A percentile compares a stretch with the other conserved stretches of the same genome.
Conservation (phyloP, 1,140 invertebrate genomes). For the Euwallacea fornicatus region DNA sequence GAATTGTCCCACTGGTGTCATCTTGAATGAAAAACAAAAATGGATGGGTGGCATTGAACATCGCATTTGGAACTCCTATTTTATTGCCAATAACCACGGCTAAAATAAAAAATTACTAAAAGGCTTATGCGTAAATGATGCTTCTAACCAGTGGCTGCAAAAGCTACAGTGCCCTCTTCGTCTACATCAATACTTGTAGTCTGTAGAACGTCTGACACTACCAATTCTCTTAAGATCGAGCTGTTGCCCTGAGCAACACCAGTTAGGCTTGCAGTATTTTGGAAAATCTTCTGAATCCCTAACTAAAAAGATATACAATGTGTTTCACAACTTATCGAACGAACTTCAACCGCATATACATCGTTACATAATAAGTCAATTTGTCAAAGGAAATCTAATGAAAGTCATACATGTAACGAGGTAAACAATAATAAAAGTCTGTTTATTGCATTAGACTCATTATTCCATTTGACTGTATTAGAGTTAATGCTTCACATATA, state of each 20-base stretch:
- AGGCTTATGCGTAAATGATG: neutral
- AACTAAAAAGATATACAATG: conserved; percentile 57
- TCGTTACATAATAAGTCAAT: too few relatives aligned
- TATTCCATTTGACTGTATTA: too few relatives aligned
- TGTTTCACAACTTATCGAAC: too few relatives aligned
- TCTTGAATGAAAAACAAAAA: conserved; percentile 83
- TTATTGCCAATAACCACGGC: conserved; percentile 71
- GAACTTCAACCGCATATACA: too few relatives aligned
- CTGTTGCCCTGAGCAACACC: conserved; percentile 61
- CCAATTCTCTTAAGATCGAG: conserved; percentile 55
- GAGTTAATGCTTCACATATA: too few relatives aligned
- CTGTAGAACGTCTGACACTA: conserved; percentile 75
- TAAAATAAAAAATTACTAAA: conserved; percentile 48
- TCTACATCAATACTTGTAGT: conserved; percentile 82
- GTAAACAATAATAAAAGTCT: too few relatives aligned
- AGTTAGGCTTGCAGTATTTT: conserved; percentile 66
- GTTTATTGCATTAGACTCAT: too few relatives aligned
- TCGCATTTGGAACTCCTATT: conserved; percentile 61
- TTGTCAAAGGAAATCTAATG: too few relatives aligned
- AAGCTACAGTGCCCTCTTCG: conserved; percentile 79
- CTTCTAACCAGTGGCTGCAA: conserved; percentile 70
- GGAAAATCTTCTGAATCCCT: conserved; percentile 71
- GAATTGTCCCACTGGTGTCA: conserved; percentile 66
- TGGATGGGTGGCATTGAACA: conserved; percentile 70
- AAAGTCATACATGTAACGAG: too few relatives aligned